Conservation (phyloP, 2,113 vertebrate genomes). For the Arothron firmamentum region DNA sequence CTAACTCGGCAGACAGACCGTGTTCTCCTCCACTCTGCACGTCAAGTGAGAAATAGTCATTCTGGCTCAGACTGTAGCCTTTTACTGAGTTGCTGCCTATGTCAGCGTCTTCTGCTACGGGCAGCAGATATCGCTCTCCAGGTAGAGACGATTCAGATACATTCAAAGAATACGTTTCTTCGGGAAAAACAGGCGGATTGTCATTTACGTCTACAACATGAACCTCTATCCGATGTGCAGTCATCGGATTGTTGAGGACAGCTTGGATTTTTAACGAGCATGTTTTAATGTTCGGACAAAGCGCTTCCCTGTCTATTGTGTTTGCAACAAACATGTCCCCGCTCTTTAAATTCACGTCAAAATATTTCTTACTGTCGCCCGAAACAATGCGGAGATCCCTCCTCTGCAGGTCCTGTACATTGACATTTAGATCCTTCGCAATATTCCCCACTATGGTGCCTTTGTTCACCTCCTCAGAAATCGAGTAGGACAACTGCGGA, state of each 20-base stretch:
- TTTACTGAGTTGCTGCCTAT: no score
- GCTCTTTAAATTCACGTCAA: constrained; percentile 62
- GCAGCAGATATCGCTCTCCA: neutral
- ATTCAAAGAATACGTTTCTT: neutral
- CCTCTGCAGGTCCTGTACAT: constrained; percentile 45
- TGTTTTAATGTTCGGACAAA: constrained; percentile 39
- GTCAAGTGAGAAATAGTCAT: no score
- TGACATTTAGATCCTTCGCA: constrained; percentile 62
- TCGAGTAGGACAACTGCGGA: constrained; percentile 61
- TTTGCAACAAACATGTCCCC: constrained; percentile 62
- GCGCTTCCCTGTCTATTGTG: constrained; percentile 66
- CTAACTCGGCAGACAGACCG: no score
- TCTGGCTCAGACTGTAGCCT: no score
- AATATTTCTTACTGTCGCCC: constrained; percentile 55
- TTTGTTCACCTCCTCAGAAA: constrained; percentile 62
- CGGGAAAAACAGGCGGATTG: no score
- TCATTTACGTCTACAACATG: no score
- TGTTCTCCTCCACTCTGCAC: no score
- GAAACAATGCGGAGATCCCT: constrained; percentile 58
- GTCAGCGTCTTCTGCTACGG: neutral
- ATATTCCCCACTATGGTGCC: constrained; percentile 70
- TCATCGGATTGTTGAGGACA: constrained; percentile 50
- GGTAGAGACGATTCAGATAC: neutral
- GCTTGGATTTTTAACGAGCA: constrained; percentile 58
- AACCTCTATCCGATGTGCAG: constrained; percentile 52